Conservation (phyloP, 2,888 invertebrate species). For the Catocala sponsa region DNA sequence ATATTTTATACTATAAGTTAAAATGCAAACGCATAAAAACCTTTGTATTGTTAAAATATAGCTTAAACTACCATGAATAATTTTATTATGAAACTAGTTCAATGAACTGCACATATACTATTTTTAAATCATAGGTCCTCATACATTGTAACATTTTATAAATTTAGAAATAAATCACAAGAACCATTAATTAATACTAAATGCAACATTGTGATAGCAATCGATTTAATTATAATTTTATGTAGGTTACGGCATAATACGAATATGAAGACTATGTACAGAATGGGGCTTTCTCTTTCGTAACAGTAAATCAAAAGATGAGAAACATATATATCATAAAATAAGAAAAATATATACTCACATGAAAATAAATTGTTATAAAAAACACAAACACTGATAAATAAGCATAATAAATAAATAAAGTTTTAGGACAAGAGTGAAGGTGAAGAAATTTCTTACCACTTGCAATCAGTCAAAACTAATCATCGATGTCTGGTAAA, state of each 20-base stretch:
- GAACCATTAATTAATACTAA: neutral
- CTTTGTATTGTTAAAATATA: too few species aligned
- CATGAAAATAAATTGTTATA: conserved; percentile 24
- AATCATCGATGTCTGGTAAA: conserved; percentile 57
- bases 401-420: conserved; percentile 53
- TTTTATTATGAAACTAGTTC: conserved; percentile 41
- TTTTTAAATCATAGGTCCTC: neutral
- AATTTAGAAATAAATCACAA: neutral
- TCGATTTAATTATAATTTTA: conserved; percentile 47
- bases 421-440: conserved; percentile 65
- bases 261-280: conserved; percentile 50
- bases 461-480: conserved; percentile 56
- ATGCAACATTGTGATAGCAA: conserved; percentile 20
- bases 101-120: conserved; percentile 33
- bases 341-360: conserved; percentile 10
- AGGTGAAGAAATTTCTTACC: conserved; percentile 69
- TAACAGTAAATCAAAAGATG: conserved; percentile 31
- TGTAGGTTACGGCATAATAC: conserved; percentile 68
- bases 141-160: conserved; percentile 2
- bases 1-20: too few species aligned
- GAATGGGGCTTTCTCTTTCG: conserved; percentile 73
- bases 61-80: conserved; percentile 11
- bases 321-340: conserved; percentile 16
- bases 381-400: conserved; percentile 54
- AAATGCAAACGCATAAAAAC: too few species aligned